A percentile compares a stretch with the other conserved stretches of the same genome.
These are phyloP conservation scores for Erythrocercus mccallii DNA, from an alignment of 2,113 vertebrate genomes.

Conservation along the genomic window DNA sequence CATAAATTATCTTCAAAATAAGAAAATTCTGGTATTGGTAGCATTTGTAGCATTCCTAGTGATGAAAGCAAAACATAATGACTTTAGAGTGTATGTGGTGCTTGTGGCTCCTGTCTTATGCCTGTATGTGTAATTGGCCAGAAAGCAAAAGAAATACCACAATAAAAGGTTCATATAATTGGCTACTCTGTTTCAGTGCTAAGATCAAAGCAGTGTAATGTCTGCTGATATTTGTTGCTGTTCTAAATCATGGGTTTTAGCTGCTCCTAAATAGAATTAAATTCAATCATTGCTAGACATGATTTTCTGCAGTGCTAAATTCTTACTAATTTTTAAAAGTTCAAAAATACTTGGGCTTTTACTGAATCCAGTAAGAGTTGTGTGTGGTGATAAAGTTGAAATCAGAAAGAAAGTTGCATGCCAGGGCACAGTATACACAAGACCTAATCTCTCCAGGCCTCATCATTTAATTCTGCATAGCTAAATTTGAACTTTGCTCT, in stretches of 20 bases:
- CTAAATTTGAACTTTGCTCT: neutral
- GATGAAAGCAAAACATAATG: neutral
- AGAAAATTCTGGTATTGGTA: neutral
- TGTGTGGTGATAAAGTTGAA: neutral
- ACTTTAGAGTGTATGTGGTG: fast-evolving
- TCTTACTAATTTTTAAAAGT: neutral
- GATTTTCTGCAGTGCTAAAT: neutral
- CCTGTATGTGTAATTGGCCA: neutral
- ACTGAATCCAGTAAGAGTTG: neutral
- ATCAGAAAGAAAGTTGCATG: neutral
- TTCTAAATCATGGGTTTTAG: neutral
- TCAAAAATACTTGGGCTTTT: neutral
- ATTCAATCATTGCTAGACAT: neutral
- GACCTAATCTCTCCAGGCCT: neutral
- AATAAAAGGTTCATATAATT: neutral
- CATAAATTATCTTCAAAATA: neutral
- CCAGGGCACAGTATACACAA: neutral
- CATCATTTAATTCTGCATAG: neutral
- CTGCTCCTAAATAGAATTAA: neutral
- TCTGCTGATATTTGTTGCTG: neutral
- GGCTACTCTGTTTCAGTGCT: neutral
- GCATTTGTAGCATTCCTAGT: neutral
- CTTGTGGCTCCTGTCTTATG: neutral
- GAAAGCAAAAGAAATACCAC: neutral
- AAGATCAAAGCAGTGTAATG: neutral